Evolutionary conservation across 2,797 vertebrate species (phyloP).

Genomic region (Xenopus petersii): DNA sequence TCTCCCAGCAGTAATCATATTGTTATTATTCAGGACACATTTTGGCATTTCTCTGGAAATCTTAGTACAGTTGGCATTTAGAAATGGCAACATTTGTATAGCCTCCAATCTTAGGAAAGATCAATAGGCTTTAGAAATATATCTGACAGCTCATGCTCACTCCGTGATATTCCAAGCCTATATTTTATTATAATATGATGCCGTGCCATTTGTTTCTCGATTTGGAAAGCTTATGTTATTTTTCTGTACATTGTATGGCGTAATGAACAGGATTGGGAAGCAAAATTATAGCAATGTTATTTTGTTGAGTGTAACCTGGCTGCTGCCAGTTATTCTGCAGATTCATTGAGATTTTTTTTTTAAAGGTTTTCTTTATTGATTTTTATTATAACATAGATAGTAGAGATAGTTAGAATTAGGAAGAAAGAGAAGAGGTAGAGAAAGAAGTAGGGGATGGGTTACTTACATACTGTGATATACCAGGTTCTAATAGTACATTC

Average conservation of each 20-base stretch:
- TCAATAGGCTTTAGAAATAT: slow-evolving; percentile 36
- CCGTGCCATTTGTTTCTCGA: slow-evolving; percentile 10
- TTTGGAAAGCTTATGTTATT: slow-evolving; percentile 17
- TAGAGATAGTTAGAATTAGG: no score
- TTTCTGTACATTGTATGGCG: background rate
- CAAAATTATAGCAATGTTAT: background rate
- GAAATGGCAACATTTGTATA: slow-evolving; percentile 42
- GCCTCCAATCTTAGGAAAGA: slow-evolving; percentile 36
- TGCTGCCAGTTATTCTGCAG: background rate
- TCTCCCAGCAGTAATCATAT: slow-evolving; percentile 23
- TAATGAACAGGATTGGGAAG: background rate
- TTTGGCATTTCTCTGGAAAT: slow-evolving; percentile 33
- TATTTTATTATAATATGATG: slow-evolving; percentile 18
- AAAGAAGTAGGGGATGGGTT: no score
- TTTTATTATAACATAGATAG: no score
- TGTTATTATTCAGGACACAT: slow-evolving; percentile 42
- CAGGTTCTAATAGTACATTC: no score
- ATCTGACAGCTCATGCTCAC: slow-evolving; percentile 8
- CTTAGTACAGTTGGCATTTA: slow-evolving; percentile 35
- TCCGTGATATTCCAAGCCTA: slow-evolving; percentile 13
- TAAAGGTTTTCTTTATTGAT: no score
- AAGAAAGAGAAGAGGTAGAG: no score
- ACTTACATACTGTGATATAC: no score
- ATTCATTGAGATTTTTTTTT: no score
- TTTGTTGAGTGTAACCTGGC: background rate